Evolutionary conservation across 2,888 invertebrate species (phyloP).

Genomic region (Lasioglossum calceatum): DNA sequence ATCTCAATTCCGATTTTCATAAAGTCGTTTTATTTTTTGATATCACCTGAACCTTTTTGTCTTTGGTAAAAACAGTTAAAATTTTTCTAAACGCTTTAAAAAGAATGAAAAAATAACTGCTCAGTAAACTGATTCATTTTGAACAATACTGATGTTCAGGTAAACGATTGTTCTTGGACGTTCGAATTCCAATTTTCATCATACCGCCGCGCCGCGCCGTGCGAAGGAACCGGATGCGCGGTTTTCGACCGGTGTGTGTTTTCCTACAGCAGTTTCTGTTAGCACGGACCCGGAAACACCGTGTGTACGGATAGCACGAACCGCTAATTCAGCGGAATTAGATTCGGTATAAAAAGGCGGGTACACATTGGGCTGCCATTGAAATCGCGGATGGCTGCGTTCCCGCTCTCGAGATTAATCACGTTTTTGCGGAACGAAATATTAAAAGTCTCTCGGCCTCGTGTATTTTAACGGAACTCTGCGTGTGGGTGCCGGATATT

Average conservation of each 20-base stretch:
- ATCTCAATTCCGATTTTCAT: not conserved
- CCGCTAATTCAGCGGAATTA: constrained; percentile 40
- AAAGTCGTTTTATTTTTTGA: no score
- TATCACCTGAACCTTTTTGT: no score
- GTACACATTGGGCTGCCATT: constrained; percentile 12
- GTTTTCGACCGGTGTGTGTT: constrained; percentile 15
- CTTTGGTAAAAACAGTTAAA: no score
- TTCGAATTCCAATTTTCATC: not conserved
- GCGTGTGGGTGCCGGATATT: not conserved
- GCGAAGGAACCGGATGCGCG: constrained; percentile 11
- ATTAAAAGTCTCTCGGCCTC: not conserved
- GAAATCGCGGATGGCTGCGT: constrained; percentile 9
- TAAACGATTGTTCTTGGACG: not conserved
- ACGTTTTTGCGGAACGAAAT: not conserved
- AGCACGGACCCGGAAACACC: constrained; percentile 5
- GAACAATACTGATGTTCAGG: not conserved
- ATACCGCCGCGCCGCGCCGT: not conserved
- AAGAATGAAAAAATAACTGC: no score
- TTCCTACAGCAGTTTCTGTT: constrained; percentile 30
- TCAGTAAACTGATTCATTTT: not conserved
- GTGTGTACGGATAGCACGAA: constrained; percentile 22
- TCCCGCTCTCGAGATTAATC: constrained; percentile 14
- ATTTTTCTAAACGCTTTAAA: no score
- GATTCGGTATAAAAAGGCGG: constrained; percentile 18
- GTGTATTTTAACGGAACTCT: not conserved